Evolutionary conservation across 2,113 vertebrate species (phyloP), one percentile per base, ranked within the genome.

Genomic region (Notothenia rossii): DNA sequence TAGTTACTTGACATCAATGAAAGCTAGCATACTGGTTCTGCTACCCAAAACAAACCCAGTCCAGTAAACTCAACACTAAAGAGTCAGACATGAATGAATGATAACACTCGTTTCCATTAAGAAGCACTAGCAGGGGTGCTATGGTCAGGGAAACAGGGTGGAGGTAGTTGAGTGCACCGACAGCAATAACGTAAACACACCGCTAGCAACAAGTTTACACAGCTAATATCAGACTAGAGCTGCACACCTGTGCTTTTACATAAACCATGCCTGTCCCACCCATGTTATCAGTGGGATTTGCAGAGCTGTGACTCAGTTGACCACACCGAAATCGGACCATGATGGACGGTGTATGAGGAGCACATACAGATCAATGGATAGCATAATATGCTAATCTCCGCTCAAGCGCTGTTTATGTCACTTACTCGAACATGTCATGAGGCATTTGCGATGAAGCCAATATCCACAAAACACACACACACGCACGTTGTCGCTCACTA

Each of bases 371-470:
- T 64, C 50, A 48, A 46, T 17, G 69, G 40, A 70, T 7, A 75
- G 71, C 50, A 76, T 1, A 3, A 4, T 0, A 60, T 2, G 62
- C 63, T 54, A 56, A 13, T 25, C 55, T 71, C 55, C 58, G 17
- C 69, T 54, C 45, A 1, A 29, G 13, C 60, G 15, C 50, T 40
- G 18, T 46, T 40, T 3, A 6, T 14, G 45, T 46, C 89, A 95
- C 95, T 95, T 91, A 95, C 95, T 95, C 95, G 81, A 95, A 95
- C 95, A 95, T 95, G 84, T 93, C 93, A 93, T 91, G 89, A 89
- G 91, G 88, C 71, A 76, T 84, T 88, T 77, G 51, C 18, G 66
- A 72, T 92, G 83, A 82, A 71, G 55, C 65, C 36, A 81, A 81
- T 60, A 51, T 48, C 59, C 74, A 70, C 65, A 62, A 53, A 72